Percentiles rank a stretch among this genome's conserved stretches.
Evolutionary conservation across 2,888 invertebrate species (phyloP).

Genomic region (Cerceris rybyensis): DNA sequence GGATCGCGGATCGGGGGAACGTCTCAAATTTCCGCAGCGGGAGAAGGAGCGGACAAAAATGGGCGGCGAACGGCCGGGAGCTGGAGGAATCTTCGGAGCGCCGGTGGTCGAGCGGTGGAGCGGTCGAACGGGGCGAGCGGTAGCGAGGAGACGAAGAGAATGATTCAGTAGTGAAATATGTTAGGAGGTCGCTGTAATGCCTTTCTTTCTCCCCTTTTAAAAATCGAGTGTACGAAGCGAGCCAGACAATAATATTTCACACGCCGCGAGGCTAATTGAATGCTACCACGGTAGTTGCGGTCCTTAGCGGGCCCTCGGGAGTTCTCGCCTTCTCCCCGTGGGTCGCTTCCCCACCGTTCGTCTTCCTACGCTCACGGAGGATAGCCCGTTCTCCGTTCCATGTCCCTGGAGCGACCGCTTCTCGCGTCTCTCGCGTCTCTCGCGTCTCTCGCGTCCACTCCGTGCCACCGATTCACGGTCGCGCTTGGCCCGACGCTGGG

Average conservation of each 20-base stretch:
- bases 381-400: conserved; percentile 11
- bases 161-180: conserved; percentile 74
- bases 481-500: conserved; percentile 42
- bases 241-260: conserved; percentile 78
- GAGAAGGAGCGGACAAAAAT: conserved; percentile 8
- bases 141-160: conserved; percentile 27
- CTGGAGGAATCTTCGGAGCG: not conserved
- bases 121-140: not conserved
- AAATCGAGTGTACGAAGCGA: conserved; percentile 72
- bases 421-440: conserved; percentile 15
- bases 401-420: too few relatives aligned
- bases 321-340: conserved; percentile 22
- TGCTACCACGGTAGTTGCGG: conserved; percentile 80
- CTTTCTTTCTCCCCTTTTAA: conserved; percentile 66
- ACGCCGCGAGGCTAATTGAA: conserved; percentile 80
- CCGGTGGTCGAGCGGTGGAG: not conserved
- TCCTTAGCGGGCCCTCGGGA: conserved; percentile 70
- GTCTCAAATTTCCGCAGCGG: conserved; percentile 15
- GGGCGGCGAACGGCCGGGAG: conserved; percentile 5
- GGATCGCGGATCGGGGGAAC: not conserved
- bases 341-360: conserved; percentile 27
- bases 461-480: conserved; percentile 52
- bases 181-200: conserved; percentile 70
- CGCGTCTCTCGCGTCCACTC: conserved; percentile 23
- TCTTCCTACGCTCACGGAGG: not conserved